Conservation (phyloP, 2,888 invertebrate species). For the Cheilosia urbana region DNA sequence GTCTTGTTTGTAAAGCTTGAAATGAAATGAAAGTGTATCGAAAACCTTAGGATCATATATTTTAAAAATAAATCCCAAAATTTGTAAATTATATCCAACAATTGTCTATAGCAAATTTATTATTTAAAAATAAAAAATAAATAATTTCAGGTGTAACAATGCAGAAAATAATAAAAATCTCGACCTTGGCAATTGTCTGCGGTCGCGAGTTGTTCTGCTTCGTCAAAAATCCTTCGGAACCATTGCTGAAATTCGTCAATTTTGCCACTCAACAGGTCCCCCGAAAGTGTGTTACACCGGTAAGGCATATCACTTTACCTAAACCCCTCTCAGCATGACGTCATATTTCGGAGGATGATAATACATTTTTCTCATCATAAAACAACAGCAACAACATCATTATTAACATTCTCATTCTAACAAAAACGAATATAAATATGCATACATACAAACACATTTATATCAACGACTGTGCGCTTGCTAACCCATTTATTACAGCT, state of each 20-base stretch:
- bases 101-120: not conserved
- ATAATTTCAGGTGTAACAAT: conserved; percentile 81
- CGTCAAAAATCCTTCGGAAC: conserved; percentile 83
- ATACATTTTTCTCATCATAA: conserved; percentile 19
- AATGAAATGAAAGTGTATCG: too few species aligned
- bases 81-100: too few species aligned
- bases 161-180: conserved; percentile 77
- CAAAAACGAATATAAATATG: not conserved
- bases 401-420: conserved; percentile 48
- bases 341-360: conserved; percentile 31
- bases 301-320: conserved; percentile 55
- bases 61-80: too few species aligned
- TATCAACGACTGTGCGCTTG: conserved; percentile 36
- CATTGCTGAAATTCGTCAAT: conserved; percentile 79
- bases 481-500: conserved; percentile 41
- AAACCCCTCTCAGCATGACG: conserved; percentile 37
- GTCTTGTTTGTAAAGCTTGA: too few species aligned
- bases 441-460: conserved; percentile 18
- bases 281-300: conserved; percentile 69
- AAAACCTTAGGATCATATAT: too few species aligned
- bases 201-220: conserved; percentile 81
- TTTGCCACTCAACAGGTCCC: conserved; percentile 61
- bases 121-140: not conserved
- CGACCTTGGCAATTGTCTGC: conserved; percentile 81
- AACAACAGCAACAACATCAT: not conserved